Conservation (phyloP, 2,113 vertebrate genomes). For the Otolemur garnettii region DNA sequence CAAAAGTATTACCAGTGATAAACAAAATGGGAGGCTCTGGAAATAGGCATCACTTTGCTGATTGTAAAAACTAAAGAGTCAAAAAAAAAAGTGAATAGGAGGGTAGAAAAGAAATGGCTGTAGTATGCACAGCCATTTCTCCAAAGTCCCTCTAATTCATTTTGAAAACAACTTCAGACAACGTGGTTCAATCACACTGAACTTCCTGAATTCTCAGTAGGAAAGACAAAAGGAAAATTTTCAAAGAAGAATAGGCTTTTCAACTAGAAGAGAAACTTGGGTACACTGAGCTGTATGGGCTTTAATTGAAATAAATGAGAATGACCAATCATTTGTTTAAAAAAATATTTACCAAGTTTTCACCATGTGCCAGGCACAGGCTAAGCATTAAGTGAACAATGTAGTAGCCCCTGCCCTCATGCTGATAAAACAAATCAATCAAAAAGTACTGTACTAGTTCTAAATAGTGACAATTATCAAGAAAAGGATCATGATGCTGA, state of each 20-base stretch:
- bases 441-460: neutral
- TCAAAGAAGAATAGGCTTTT: neutral
- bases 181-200: neutral
- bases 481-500: conserved; percentile 5
- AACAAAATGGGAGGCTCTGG: neutral
- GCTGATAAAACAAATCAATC: neutral
- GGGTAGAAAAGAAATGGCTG: neutral
- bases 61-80: neutral
- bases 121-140: neutral
- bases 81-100: neutral
- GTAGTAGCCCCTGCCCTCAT: neutral
- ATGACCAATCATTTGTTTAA: neutral
- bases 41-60: neutral
- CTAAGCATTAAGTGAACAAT: neutral
- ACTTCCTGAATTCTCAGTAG: neutral
- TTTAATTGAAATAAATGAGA: neutral
- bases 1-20: neutral
- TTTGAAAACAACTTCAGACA: conserved; percentile 9
- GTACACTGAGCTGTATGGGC: neutral
- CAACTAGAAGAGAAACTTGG: neutral
- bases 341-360: neutral
- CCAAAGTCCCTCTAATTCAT: neutral
- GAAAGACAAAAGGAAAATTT: neutral
- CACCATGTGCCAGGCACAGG: neutral
- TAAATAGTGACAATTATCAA: neutral